Evolutionary conservation across 2,113 vertebrate genomes (phyloP).

Genomic region (Cynoglossus semilaevis): DNA sequence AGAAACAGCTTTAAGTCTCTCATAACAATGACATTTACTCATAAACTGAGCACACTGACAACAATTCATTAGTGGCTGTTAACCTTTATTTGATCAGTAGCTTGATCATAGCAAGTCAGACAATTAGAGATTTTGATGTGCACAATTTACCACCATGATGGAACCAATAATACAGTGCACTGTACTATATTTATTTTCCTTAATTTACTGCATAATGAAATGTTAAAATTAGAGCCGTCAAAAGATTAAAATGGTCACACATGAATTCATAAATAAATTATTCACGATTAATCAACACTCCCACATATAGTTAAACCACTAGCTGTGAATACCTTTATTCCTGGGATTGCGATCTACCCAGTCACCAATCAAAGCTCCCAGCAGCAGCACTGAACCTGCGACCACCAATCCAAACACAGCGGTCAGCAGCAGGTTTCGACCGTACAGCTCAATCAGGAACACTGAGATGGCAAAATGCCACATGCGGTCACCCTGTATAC

Average conservation of each 20-base stretch:
- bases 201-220: conserved; percentile 2
- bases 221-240: conserved; percentile 1
- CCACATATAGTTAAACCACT: too few species aligned
- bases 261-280: too few species aligned
- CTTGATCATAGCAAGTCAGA: too few species aligned
- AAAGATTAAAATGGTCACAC: too few species aligned
- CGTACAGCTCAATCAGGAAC: conserved; percentile 78
- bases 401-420: conserved; percentile 77
- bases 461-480: conserved; percentile 80
- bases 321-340: conserved; percentile 72
- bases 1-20: conserved; percentile 25
- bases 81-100: conserved; percentile 10
- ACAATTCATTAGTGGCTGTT: conserved; percentile 22
- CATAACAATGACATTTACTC: neutral
- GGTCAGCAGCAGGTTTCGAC: conserved; percentile 73
- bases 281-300: too few species aligned
- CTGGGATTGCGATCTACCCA: conserved; percentile 81
- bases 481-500: conserved; percentile 76
- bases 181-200: too few species aligned
- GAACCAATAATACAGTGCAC: too few species aligned
- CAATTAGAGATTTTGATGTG: too few species aligned
- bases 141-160: too few species aligned
- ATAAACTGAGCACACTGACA: neutral
- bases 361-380: conserved; percentile 80
- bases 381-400: conserved; percentile 76